phyloP scores from a whole-genome alignment of 53 echinoderm and acorn worm genomes.

The Arbacia lixula region DNA sequence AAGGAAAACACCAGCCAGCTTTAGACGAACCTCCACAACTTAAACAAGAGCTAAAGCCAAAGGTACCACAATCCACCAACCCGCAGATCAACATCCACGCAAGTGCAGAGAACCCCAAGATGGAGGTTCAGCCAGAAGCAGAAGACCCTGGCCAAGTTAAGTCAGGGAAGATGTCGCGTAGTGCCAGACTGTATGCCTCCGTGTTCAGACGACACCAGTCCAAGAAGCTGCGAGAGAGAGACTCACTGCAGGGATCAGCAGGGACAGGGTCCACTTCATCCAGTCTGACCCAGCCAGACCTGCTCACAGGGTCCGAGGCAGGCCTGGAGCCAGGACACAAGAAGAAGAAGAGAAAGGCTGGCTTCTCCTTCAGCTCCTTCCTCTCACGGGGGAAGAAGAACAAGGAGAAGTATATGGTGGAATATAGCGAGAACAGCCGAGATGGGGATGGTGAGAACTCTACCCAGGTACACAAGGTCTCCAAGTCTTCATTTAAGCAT shows the following conservation, averaged over 20 bases:
- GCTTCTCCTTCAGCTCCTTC: constrained; percentile 9
- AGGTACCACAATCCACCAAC: too few species aligned
- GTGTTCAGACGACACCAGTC: constrained; percentile 22
- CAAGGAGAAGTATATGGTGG: neutral
- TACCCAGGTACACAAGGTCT: too few species aligned
- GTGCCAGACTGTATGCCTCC: constrained; percentile 42
- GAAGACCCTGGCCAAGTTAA: neutral
- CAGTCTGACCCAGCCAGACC: constrained; percentile 1
- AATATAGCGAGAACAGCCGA: neutral
- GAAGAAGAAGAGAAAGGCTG: constrained; percentile 13
- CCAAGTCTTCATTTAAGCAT: too few species aligned
- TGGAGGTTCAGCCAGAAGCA: neutral
- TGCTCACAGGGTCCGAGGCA: constrained; percentile 23
- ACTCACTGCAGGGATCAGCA: neutral
- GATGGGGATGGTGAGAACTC: too few species aligned
- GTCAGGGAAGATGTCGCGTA: neutral
- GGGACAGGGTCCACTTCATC: neutral
- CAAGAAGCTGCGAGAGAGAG: neutral
- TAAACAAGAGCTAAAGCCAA: too few species aligned
- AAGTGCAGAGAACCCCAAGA: neutral
- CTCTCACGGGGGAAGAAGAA: constrained; percentile 24
- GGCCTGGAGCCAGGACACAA: constrained; percentile 1
- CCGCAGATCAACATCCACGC: constrained; percentile 8
- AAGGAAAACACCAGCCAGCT: too few species aligned
- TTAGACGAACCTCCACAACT: too few species aligned